A percentile compares a stretch with the other conserved stretches of the same genome.
Conservation (phyloP, 92 coral and sea anemone species). For the Hydrozoanthus gracilis region DNA sequence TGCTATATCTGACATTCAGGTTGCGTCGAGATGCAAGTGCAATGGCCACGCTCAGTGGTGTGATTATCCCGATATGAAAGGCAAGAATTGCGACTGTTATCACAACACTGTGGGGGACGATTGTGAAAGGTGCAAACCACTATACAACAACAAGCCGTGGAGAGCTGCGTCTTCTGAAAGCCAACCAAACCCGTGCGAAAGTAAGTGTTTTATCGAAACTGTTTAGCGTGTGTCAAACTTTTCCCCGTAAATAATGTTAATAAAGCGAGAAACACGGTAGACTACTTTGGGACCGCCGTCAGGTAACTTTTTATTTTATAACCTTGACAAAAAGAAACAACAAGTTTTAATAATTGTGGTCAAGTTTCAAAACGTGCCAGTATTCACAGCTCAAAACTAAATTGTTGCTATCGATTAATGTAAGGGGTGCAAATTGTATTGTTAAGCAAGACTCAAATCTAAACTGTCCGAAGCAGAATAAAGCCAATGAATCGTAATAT, state of each 20-base stretch:
- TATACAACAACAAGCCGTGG: constrained; percentile 90
- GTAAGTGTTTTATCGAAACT: constrained; percentile 59
- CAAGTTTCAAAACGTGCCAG: background rate
- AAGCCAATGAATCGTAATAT: too few relatives aligned
- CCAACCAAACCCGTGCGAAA: constrained; percentile 84
- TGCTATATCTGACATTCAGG: constrained; percentile 77
- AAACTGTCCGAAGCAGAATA: too few relatives aligned
- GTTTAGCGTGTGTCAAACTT: background rate
- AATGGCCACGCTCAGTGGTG: constrained; percentile 89
- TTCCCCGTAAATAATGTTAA: too few relatives aligned
- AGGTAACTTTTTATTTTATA: background rate
- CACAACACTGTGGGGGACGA: constrained; percentile 85
- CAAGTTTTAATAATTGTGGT: background rate
- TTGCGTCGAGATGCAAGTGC: constrained; percentile 85
- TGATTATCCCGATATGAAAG: constrained; percentile 55
- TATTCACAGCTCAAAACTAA: background rate
- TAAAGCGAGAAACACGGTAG: background rate
- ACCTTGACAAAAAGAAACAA: too few relatives aligned
- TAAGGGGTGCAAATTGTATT: too few relatives aligned
- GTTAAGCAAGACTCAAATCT: too few relatives aligned
- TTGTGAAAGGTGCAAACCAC: constrained; percentile 92
- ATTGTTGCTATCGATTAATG: too few relatives aligned
- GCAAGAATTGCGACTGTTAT: constrained; percentile 70
- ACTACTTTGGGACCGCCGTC: background rate
- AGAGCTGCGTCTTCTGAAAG: constrained; percentile 79